Evolutionary conservation across 2,888 invertebrate genomes (phyloP).

Genomic region (Agrochola lychnidis): DNA sequence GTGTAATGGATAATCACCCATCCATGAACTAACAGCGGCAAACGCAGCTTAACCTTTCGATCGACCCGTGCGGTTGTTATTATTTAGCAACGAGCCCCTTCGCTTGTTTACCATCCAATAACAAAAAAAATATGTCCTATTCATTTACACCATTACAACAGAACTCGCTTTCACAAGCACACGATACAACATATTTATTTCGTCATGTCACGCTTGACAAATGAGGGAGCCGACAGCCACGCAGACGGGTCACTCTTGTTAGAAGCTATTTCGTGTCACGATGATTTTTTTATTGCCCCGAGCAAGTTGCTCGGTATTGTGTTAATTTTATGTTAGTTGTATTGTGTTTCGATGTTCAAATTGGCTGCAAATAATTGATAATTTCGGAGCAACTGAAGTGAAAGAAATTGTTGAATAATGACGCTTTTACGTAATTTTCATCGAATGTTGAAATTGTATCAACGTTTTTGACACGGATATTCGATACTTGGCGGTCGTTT

Average conservation of each 20-base stretch:
- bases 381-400: not conserved
- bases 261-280: constrained; percentile 65
- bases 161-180: constrained; percentile 13
- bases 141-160: constrained; percentile 27
- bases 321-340: constrained; percentile 27
- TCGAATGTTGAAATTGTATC: not conserved
- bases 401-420: not conserved
- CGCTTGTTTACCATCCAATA: not conserved
- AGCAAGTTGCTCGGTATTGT: constrained; percentile 26
- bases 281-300: constrained; percentile 58
- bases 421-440: not conserved
- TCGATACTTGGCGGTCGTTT: not conserved
- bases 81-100: not conserved
- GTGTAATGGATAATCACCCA: not conserved
- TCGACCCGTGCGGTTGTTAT: not conserved
- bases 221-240: constrained; percentile 50
- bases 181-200: constrained; percentile 62
- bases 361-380: constrained; percentile 45
- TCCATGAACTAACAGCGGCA: not conserved
- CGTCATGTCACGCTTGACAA: constrained; percentile 55
- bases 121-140: constrained; percentile 11
- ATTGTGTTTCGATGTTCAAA: constrained; percentile 28
- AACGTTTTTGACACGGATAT: not conserved
- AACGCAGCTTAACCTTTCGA: not conserved
- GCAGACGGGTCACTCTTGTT: constrained; percentile 52